Conservation (phyloP, 2,113 vertebrate species). For the Nibea coibor region DNA sequence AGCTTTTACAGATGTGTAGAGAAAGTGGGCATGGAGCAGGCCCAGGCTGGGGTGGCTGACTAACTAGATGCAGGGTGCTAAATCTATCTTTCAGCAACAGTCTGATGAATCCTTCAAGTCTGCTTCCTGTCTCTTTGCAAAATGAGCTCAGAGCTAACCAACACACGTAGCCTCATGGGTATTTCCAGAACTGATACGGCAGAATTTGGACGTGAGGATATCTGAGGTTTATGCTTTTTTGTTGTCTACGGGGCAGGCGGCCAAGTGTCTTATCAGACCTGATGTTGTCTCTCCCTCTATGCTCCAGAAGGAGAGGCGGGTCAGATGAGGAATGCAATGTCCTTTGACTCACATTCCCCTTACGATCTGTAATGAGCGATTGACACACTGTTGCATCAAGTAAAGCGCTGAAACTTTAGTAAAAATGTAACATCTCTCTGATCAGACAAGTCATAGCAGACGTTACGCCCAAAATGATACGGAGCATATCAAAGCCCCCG, state of each 20-base stretch:
- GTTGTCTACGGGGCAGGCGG: slow-evolving; percentile 44
- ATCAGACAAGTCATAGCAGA: slow-evolving; percentile 43
- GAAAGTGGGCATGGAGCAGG: slow-evolving; percentile 65
- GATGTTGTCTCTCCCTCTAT: slow-evolving; percentile 54
- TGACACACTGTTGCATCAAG: slow-evolving; percentile 53
- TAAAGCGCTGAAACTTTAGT: slow-evolving; percentile 56
- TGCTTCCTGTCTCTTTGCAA: slow-evolving; percentile 28
- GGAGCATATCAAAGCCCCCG: slow-evolving; percentile 61
- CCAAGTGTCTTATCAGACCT: slow-evolving; percentile 65
- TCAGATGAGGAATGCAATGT: slow-evolving; percentile 51
- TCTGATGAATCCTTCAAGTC: slow-evolving; percentile 47
- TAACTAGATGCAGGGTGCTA: slow-evolving; percentile 61
- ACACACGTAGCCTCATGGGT: slow-evolving; percentile 6
- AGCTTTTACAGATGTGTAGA: slow-evolving; percentile 80
- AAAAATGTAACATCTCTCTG: slow-evolving; percentile 37
- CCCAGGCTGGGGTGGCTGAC: slow-evolving; percentile 49
- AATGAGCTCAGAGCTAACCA: not conserved
- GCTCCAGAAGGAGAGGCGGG: slow-evolving; percentile 36
- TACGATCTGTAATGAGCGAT: slow-evolving; percentile 32
- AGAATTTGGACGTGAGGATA: slow-evolving; percentile 39
- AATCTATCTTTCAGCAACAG: slow-evolving; percentile 66
- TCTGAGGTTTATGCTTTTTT: slow-evolving; percentile 23
- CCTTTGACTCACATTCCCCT: slow-evolving; percentile 51
- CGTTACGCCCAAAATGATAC: slow-evolving; percentile 43
- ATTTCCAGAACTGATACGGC: slow-evolving; percentile 50